Percentiles rank a stretch among this genome's conserved stretches.
These are phyloP conservation scores for Pitta sordida DNA, from an alignment of 2,113 vertebrate species.

Conservation along the genomic window DNA sequence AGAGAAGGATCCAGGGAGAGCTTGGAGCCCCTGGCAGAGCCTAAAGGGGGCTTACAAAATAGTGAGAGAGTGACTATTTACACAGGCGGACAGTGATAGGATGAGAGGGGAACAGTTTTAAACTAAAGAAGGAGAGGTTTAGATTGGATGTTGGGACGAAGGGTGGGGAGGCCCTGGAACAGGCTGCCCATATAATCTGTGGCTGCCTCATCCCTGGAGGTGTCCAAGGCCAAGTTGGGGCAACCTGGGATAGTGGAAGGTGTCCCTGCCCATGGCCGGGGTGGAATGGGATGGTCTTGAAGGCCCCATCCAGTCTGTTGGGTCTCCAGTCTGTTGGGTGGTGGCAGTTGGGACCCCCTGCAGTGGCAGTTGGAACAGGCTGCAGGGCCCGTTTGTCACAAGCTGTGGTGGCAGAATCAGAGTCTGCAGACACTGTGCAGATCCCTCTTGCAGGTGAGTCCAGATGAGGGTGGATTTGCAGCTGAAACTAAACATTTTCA, in stretches of 20 bases:
- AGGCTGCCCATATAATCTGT: background rate
- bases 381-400: background rate
- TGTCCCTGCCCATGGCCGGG: background rate
- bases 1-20: background rate
- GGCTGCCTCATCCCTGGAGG: background rate
- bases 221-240: background rate
- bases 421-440: background rate
- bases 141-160: background rate
- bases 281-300: background rate
- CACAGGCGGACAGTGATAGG: background rate
- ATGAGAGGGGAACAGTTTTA: background rate
- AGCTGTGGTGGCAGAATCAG: background rate
- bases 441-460: background rate
- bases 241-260: rapidly evolving
- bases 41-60: background rate
- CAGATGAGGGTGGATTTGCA: background rate
- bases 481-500: background rate
- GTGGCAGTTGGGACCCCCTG: background rate
- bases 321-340: background rate
- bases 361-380: background rate
- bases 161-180: background rate
- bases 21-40: background rate
- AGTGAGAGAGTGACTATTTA: rapidly evolving
- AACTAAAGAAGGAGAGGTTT: background rate
- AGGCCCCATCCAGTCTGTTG: background rate